A percentile compares a stretch with the other conserved stretches of the same genome.
phyloP scores from a whole-genome alignment of 2,797 vertebrate genomes.

The Eospalax fontanierii region DNA sequence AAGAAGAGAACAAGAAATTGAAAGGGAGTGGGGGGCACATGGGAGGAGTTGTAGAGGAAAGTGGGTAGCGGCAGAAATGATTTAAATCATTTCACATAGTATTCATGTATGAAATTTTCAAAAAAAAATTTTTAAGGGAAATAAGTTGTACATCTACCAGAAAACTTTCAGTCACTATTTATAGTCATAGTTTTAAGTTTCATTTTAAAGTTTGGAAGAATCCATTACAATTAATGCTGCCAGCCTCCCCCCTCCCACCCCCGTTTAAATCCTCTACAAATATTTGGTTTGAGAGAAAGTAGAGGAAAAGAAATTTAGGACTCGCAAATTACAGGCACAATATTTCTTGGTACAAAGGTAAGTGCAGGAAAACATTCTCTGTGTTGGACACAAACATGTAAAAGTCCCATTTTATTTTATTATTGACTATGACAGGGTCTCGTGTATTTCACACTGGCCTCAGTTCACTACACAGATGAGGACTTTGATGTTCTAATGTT shows the following conservation, averaged over 20 bases:
- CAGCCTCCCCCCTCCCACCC: background rate
- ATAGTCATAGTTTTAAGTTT: constrained; percentile 12
- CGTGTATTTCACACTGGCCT: background rate
- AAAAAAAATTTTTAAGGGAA: background rate
- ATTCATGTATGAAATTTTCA: too few species aligned
- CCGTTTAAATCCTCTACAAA: background rate
- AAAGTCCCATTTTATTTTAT: background rate
- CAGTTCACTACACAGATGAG: background rate
- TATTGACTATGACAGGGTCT: background rate
- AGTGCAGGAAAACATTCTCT: constrained; percentile 3
- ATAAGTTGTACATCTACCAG: background rate
- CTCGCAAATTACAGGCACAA: background rate
- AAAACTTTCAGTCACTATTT: background rate
- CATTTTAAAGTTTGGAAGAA: constrained; percentile 27
- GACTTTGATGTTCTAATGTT: background rate
- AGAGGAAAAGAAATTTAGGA: background rate
- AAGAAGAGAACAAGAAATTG: too few species aligned
- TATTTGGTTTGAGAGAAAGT: background rate
- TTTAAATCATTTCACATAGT: too few species aligned
- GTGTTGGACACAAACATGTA: background rate
- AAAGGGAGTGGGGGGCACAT: too few species aligned
- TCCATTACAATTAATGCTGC: constrained; percentile 24
- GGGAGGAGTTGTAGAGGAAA: too few species aligned
- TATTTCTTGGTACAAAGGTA: background rate
- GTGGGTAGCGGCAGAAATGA: too few species aligned